Evolutionary conservation across 2,888 invertebrate genomes (phyloP).

Genomic region (Subacronicta megacephala): DNA sequence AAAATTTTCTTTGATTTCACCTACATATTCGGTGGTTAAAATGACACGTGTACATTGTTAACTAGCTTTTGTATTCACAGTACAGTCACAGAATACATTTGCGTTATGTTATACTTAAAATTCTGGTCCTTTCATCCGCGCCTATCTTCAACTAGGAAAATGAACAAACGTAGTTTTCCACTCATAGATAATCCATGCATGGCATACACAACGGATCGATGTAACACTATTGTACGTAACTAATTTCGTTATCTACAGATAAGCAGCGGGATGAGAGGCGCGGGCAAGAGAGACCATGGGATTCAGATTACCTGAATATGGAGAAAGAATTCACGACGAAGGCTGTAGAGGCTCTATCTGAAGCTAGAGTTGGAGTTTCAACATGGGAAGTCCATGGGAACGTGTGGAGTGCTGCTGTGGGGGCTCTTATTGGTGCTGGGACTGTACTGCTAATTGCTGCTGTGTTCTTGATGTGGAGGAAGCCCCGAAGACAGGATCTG

Average conservation of each 20-base stretch:
- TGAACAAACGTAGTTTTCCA: constrained; percentile 29
- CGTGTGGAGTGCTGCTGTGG: constrained; percentile 80
- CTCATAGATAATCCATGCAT: constrained; percentile 45
- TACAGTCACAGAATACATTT: not conserved
- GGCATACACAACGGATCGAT: constrained; percentile 75
- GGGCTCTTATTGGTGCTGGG: constrained; percentile 80
- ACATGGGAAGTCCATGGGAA: constrained; percentile 66
- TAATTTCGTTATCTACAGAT: constrained; percentile 87
- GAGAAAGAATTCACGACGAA: constrained; percentile 49
- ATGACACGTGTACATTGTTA: constrained; percentile 30
- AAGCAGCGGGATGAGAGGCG: constrained; percentile 79
- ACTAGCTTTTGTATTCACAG: constrained; percentile 1
- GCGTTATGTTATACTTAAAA: not conserved
- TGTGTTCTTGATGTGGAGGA: constrained; percentile 74
- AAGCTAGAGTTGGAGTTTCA: constrained; percentile 62
- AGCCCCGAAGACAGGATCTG: constrained; percentile 70
- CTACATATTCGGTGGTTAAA: constrained; percentile 17
- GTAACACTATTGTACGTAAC: constrained; percentile 73
- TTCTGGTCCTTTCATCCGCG: constrained; percentile 1
- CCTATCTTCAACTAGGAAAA: not conserved
- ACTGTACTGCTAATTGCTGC: constrained; percentile 78
- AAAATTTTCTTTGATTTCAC: constrained; percentile 1
- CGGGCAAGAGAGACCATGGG: constrained; percentile 72
- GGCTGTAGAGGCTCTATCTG: constrained; percentile 54
- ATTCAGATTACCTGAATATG: constrained; percentile 56